A percentile compares a stretch with the other conserved stretches of the same genome.
Evolutionary conservation across 2,113 vertebrate species (phyloP).

Genomic region (Gymnocephalus cernua): DNA sequence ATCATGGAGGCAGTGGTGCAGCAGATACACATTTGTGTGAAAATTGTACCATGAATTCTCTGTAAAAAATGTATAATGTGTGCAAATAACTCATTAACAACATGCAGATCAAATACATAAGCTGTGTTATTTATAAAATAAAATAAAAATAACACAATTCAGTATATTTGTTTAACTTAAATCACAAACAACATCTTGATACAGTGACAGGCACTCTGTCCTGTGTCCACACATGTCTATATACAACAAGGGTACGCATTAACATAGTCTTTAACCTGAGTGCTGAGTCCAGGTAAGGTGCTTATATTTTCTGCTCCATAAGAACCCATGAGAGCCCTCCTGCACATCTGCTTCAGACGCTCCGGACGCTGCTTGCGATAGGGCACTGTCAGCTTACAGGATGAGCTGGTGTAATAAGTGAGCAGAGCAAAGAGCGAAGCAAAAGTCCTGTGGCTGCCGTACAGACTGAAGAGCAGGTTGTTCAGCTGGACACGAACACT

Average conservation of each 20-base stretch:
- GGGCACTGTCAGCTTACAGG: constrained; percentile 88
- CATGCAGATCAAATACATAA: background rate
- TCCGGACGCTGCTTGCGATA: constrained; percentile 88
- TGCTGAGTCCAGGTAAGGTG: constrained; percentile 83
- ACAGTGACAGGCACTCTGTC: background rate
- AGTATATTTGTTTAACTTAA: background rate
- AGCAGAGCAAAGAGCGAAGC: constrained; percentile 91
- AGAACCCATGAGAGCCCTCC: constrained; percentile 87
- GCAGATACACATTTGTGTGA: background rate
- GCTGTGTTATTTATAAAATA: background rate
- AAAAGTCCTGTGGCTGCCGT: constrained; percentile 92
- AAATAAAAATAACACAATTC: background rate
- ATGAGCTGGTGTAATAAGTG: constrained; percentile 89
- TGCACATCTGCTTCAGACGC: constrained; percentile 90
- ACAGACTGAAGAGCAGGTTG: constrained; percentile 88
- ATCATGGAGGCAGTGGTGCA: background rate
- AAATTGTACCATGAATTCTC: background rate
- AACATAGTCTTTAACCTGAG: constrained; percentile 87
- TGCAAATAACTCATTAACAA: background rate
- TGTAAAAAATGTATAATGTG: background rate
- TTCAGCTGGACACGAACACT: constrained; percentile 93
- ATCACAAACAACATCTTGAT: background rate
- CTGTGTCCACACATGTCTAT: constrained; percentile 58
- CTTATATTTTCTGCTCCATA: constrained; percentile 87
- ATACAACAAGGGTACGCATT: constrained; percentile 88